phyloP scores from a whole-genome alignment of 2,888 invertebrate species.

The Eupeodes latifasciatus region DNA sequence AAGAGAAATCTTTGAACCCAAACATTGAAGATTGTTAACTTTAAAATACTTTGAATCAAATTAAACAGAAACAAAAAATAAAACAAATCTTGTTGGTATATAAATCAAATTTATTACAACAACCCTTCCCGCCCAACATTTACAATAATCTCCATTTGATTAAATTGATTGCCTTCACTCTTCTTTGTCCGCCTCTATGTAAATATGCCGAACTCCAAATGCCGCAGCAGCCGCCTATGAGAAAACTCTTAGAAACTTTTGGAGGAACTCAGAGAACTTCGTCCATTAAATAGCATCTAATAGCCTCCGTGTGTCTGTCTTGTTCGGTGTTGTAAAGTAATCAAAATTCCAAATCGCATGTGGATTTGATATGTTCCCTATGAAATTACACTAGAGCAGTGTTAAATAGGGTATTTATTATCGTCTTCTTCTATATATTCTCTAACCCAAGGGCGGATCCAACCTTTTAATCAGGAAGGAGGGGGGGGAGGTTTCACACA shows the following conservation, averaged over 20 bases:
- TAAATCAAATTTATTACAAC: constrained; percentile 62
- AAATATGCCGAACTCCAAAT: constrained; percentile 9
- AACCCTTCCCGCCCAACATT: constrained; percentile 54
- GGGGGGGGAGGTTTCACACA: no score
- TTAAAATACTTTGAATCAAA: constrained; percentile 7
- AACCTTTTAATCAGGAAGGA: no score
- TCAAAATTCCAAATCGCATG: constrained; percentile 47
- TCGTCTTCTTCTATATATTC: neutral
- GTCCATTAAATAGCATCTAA: constrained; percentile 63
- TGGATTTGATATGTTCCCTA: constrained; percentile 55
- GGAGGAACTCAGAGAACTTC: constrained; percentile 46
- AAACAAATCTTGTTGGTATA: neutral
- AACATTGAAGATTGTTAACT: constrained; percentile 23
- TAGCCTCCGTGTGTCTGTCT: constrained; percentile 40
- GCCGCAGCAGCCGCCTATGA: neutral
- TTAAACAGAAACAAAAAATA: neutral
- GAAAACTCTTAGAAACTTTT: constrained; percentile 22
- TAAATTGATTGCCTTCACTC: constrained; percentile 54
- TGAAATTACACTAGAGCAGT: constrained; percentile 25
- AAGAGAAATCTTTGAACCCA: constrained; percentile 3
- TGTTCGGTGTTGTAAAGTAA: constrained; percentile 22
- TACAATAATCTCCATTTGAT: constrained; percentile 67
- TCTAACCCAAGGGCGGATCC: neutral
- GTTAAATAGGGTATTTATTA: neutral
- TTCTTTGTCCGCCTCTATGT: constrained; percentile 31